Percentiles rank a stretch among this genome's conserved stretches.
Conservation (phyloP, 2,888 invertebrate species). For the Lepidonotus clava region DNA sequence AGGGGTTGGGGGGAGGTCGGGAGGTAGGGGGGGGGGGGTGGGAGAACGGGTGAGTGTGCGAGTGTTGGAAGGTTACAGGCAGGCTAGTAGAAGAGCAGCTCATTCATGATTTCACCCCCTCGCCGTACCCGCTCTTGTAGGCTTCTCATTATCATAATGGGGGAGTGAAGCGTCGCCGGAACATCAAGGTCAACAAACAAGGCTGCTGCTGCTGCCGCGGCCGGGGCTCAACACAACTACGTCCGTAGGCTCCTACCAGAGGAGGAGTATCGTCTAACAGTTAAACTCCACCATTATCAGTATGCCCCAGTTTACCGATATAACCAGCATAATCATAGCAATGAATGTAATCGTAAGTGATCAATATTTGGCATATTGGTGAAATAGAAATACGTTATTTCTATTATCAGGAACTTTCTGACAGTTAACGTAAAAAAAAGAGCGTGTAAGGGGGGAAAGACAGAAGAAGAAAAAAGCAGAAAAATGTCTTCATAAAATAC, state of each 20-base stretch:
- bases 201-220: background rate
- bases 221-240: background rate
- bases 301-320: too few relatives aligned
- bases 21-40: background rate
- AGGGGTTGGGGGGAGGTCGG: background rate
- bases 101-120: background rate
- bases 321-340: too few relatives aligned
- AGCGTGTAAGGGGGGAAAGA: too few relatives aligned
- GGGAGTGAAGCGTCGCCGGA: background rate
- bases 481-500: too few relatives aligned
- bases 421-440: too few relatives aligned
- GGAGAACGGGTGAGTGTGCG: background rate
- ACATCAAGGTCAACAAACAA: slow-evolving; percentile 17
- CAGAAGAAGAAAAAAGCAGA: too few relatives aligned
- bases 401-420: too few relatives aligned
- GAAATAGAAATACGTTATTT: too few relatives aligned
- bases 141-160: background rate
- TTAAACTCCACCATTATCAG: too few relatives aligned
- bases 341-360: too few relatives aligned
- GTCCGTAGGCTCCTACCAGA: background rate
- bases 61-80: background rate
- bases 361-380: too few relatives aligned
- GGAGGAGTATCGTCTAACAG: too few relatives aligned
- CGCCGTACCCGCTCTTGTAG: background rate
- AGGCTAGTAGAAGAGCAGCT: background rate